phyloP scores from a whole-genome alignment of 1,140 invertebrate species.

The Cydia fagiglandana region DNA sequence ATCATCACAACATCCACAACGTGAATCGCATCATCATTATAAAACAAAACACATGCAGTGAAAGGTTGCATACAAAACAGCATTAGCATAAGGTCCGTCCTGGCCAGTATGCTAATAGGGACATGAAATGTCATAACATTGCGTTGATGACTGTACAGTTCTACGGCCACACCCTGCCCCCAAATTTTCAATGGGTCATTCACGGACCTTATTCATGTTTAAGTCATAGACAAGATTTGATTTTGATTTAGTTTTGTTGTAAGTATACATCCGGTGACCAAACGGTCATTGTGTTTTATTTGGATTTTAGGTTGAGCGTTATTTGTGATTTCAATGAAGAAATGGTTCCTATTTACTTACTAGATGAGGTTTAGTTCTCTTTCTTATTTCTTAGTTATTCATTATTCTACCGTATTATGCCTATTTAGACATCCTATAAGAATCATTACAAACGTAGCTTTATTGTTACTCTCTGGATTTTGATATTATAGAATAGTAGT shows the following conservation, averaged over 20 bases:
- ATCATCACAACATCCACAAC: not conserved
- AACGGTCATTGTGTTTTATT: constrained; percentile 34
- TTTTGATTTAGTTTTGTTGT: constrained; percentile 19
- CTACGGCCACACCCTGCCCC: constrained; percentile 24
- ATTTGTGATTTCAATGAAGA: not conserved
- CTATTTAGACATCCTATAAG: no score
- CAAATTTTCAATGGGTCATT: constrained; percentile 30
- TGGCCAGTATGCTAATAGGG: constrained; percentile 29
- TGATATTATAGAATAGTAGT: no score
- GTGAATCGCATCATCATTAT: not conserved
- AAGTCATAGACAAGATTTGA: constrained; percentile 21
- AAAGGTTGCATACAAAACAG: constrained; percentile 26
- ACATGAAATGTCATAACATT: constrained; percentile 30
- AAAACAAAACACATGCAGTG: constrained; percentile 27
- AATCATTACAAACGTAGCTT: no score
- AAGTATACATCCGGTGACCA: not conserved
- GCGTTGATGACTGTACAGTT: constrained; percentile 30
- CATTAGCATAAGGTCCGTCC: constrained; percentile 28
- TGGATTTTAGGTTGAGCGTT: not conserved
- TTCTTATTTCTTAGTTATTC: no score
- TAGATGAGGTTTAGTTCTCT: no score
- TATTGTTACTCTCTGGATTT: no score
- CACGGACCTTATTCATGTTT: constrained; percentile 18
- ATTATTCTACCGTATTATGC: no score
- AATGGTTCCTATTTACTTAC: no score